Evolutionary conservation across 2,888 invertebrate species (phyloP).

Genomic region (Neoitamus cyanurus): DNA sequence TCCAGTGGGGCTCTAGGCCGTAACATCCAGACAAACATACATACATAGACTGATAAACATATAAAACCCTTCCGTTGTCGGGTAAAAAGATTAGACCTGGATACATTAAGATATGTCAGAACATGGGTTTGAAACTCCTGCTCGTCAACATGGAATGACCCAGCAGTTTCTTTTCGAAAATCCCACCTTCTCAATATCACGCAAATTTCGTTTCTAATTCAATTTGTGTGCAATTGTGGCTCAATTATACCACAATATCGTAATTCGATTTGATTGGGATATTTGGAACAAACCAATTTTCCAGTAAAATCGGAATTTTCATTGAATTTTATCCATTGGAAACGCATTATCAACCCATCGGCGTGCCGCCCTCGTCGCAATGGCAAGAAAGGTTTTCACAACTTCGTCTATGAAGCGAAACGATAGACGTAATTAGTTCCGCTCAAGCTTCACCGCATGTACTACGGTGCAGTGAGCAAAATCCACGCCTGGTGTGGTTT

Average conservation of each 20-base stretch:
- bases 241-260: not conserved
- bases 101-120: too few relatives aligned
- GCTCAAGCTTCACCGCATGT: not conserved
- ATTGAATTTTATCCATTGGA: not conserved
- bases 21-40: too few relatives aligned
- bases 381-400: conserved; percentile 1
- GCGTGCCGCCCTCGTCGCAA: not conserved
- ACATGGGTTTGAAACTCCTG: too few relatives aligned
- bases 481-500: not conserved
- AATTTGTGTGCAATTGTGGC: not conserved
- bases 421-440: not conserved
- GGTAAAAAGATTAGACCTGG: too few relatives aligned
- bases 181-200: not conserved
- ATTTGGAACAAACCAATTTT: not conserved
- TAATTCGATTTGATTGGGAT: not conserved
- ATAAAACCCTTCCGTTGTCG: too few relatives aligned
- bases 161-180: too few relatives aligned
- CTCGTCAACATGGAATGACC: too few relatives aligned
- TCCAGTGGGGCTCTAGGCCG: too few relatives aligned
- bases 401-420: conserved; percentile 22
- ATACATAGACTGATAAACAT: too few relatives aligned
- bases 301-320: not conserved
- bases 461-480: not conserved
- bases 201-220: not conserved
- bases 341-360: not conserved